Base-by-base conservation (phyloP, 2,888 invertebrate species). In the Melinaea marsaeus region DNA sequence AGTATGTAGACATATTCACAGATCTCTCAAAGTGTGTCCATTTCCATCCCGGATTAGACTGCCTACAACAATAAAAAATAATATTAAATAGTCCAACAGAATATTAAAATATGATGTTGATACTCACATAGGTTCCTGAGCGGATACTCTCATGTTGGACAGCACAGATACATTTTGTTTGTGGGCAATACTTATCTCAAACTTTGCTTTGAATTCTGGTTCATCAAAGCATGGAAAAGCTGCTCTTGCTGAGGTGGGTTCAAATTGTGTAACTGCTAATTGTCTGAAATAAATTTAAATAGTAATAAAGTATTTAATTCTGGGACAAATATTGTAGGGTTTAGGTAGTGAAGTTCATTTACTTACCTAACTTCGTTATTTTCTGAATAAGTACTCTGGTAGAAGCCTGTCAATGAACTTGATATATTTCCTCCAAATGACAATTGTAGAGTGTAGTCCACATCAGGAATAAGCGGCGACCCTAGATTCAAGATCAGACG, bases 1-100 rank as follows among this genome's bases (percentile, higher is more conserved):
- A 90, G 81, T 97, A 98, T 0, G 97, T 96, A 5, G 96, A 96
- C 96, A 97, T 97, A 59, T 94, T 94, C 6, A 96, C 92, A 0
- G 96, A 95, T 72, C 93, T 92, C 60, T 94, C 91, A 79, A 94
- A 97, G 74, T 94, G 93, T 69, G 97, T 97, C 93, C 95, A 96
- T 42, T 94, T 91, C 90, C 95, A 96, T 48, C 92, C 91, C 0
- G 94, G 85, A 32, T 89, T 86, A 2, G 92, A 88, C 5, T 75
- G 67, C 7, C 90, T 90, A 79, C 34, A 68, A 71, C 55, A 9
- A 57, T 58, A 59, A 57, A 13, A 42, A 46, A 58, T 13, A 51
- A 55, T 13, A 48, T 33, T 47, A 55, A 11, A 64, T 60, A 48
- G 48, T 61, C 57, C 46, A 34, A 56, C 1, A 22, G 22, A 22